Percentiles rank a stretch among this genome's conserved stretches.
These are phyloP conservation scores for Urocolius indicus DNA, from an alignment of 2,113 vertebrate genomes.

Conservation along the genomic window DNA sequence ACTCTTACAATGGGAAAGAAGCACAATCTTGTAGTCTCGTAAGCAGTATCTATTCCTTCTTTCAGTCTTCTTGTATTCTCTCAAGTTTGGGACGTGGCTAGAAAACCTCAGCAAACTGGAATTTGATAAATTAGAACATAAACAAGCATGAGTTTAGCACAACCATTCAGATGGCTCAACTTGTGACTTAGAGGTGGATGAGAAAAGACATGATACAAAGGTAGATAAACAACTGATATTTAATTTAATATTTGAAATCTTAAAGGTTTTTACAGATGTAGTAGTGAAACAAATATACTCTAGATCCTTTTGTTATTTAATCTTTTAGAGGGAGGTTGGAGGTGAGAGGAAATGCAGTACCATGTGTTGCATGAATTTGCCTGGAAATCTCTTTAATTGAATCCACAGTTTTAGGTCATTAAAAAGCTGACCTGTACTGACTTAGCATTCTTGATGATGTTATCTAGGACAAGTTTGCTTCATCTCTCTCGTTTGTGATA, in stretches of 20 bases:
- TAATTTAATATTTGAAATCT: neutral
- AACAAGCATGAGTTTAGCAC: neutral
- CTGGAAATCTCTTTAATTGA: neutral
- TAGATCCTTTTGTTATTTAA: neutral
- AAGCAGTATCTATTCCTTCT: neutral
- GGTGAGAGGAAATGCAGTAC: fast-evolving
- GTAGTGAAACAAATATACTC: neutral
- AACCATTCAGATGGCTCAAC: neutral
- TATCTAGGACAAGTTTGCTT: neutral
- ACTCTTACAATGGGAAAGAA: fast-evolving
- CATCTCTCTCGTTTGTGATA: neutral
- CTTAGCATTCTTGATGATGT: neutral
- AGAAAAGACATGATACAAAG: neutral
- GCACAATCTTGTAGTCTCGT: fast-evolving
- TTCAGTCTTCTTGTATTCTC: neutral
- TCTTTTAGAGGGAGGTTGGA: neutral
- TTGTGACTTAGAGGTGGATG: neutral
- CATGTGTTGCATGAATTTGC: neutral
- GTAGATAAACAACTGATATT: neutral
- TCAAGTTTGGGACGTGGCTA: neutral
- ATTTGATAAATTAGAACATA: neutral
- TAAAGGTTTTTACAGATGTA: neutral
- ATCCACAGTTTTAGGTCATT: neutral
- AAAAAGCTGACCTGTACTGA: neutral
- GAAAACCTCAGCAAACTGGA: neutral